These are phyloP conservation scores for Mnemiopsis leidyi DNA, from an alignment of 37 sponge, comb jelly and placozoan genomes.

Conservation along the genomic window DNA sequence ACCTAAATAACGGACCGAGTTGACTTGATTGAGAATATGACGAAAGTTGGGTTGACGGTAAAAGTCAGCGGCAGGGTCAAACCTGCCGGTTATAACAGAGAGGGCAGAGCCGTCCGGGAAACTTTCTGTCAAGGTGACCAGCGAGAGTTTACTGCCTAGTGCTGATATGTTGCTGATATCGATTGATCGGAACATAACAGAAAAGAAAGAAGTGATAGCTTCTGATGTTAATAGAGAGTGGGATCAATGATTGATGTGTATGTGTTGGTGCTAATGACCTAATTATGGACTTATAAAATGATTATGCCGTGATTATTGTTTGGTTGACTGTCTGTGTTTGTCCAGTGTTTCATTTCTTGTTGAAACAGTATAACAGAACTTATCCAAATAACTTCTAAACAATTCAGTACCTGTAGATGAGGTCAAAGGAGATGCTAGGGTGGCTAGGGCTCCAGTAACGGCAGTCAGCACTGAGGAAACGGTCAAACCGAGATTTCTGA, in stretches of 20 bases:
- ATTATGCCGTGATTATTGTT: background rate
- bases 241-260: background rate
- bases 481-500: background rate
- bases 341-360: background rate
- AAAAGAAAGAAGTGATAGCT: background rate
- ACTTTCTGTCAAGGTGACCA: background rate
- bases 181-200: background rate
- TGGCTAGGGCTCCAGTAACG: background rate
- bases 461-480: background rate
- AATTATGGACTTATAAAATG: background rate
- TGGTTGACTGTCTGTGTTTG: background rate
- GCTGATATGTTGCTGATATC: background rate
- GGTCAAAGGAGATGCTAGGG: background rate
- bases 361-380: no score
- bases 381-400: no score
- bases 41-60: background rate
- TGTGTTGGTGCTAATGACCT: background rate
- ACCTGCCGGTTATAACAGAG: background rate
- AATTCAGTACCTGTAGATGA: background rate
- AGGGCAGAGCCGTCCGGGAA: background rate
- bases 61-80: background rate
- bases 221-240: background rate
- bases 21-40: background rate
- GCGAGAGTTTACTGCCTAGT: background rate
- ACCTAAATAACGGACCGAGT: no score